Conservation (phyloP, 2,888 invertebrate genomes). For the Eubasilissa splendida region DNA sequence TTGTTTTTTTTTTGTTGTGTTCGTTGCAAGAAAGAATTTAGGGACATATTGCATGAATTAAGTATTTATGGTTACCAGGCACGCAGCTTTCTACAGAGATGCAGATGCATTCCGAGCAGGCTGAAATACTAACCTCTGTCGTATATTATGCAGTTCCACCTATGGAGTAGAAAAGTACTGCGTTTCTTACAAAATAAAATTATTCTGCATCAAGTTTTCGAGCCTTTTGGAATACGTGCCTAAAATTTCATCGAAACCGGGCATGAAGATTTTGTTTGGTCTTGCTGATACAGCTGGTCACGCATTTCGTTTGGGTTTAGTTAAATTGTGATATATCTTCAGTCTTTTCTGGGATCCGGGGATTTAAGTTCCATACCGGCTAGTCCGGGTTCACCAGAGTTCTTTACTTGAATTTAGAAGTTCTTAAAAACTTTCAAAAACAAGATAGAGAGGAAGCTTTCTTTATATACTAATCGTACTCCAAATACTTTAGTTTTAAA, state of each 20-base stretch:
- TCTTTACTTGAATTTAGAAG: not conserved
- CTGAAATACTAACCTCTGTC: not conserved
- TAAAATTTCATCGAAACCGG: not conserved
- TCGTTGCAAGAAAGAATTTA: not conserved
- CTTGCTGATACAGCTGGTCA: constrained; percentile 20
- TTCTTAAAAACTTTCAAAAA: constrained; percentile 1
- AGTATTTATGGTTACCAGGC: constrained; percentile 41
- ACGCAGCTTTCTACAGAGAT: constrained; percentile 39
- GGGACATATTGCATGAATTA: too few relatives aligned
- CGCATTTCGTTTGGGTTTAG: constrained; percentile 27
- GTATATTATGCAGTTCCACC: not conserved
- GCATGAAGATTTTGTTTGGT: not conserved
- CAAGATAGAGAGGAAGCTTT: not conserved
- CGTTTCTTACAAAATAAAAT: not conserved
- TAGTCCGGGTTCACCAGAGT: constrained; percentile 2
- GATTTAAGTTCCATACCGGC: constrained; percentile 18
- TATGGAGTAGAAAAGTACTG: not conserved
- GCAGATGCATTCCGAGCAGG: constrained; percentile 27
- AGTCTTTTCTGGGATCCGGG: constrained; percentile 15
- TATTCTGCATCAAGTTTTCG: not conserved
- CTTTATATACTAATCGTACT: not conserved
- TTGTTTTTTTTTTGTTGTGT: not conserved
- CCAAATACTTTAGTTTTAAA: too few relatives aligned
- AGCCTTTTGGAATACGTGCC: constrained; percentile 8
- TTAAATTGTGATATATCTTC: constrained; percentile 30